Evolutionary conservation across 1,140 invertebrate genomes (phyloP).

Genomic region (Diorhabda elongata): DNA sequence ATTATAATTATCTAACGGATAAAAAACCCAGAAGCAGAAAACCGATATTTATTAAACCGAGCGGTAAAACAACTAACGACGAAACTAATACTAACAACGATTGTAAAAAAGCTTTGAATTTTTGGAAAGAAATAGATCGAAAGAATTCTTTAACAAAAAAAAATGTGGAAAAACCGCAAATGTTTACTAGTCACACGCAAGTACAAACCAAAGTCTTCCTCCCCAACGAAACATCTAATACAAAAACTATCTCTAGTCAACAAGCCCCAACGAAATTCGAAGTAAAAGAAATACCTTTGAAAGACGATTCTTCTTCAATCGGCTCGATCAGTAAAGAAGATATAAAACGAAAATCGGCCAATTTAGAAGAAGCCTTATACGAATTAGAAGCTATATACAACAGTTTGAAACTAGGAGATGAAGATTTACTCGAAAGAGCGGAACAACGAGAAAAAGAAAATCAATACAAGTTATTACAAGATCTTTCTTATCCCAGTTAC

Average conservation of each 20-base stretch:
- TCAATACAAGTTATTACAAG: conserved; percentile 31
- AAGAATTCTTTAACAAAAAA: conserved; percentile 42
- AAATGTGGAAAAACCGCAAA: conserved; percentile 34
- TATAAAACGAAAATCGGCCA: conserved; percentile 55
- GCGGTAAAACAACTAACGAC: conserved; percentile 17
- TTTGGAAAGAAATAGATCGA: conserved; percentile 60
- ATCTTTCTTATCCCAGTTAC: conserved; percentile 23
- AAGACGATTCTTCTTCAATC: not conserved
- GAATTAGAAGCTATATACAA: conserved; percentile 88
- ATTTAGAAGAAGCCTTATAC: conserved; percentile 79
- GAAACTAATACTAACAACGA: conserved; percentile 24
- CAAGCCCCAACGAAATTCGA: conserved; percentile 29
- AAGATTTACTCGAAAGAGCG: conserved; percentile 72
- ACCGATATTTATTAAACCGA: conserved; percentile 52
- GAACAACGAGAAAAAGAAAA: conserved; percentile 69
- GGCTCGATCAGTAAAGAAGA: conserved; percentile 34
- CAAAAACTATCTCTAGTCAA: conserved; percentile 35
- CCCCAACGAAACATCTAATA: conserved; percentile 30
- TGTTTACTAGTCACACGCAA: conserved; percentile 43
- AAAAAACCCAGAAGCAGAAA: conserved; percentile 61
- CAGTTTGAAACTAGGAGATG: conserved; percentile 73
- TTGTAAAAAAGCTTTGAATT: conserved; percentile 51
- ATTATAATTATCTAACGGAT: conserved; percentile 62
- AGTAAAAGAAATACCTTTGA: conserved; percentile 5
- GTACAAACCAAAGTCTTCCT: conserved; percentile 42